phyloP scores from a whole-genome alignment of 1,140 invertebrate species.

The Lasioglossum albipes region DNA sequence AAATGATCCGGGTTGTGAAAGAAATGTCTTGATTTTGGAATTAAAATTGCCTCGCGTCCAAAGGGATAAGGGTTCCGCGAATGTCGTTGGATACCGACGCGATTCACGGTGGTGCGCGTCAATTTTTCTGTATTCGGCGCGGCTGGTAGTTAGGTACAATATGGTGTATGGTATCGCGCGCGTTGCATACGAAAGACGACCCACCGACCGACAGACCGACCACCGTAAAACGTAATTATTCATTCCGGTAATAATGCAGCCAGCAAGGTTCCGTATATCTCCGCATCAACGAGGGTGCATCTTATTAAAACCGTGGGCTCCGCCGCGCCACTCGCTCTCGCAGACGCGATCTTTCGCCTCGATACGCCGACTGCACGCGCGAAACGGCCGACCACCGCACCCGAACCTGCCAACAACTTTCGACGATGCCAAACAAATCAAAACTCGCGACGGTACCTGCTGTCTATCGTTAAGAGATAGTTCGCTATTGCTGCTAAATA shows the following conservation, averaged over 20 bases:
- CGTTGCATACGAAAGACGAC: conserved; percentile 55
- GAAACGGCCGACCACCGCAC: neutral
- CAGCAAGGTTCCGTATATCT: conserved; percentile 53
- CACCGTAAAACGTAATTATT: conserved; percentile 70
- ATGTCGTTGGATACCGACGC: neutral
- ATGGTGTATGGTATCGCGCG: conserved; percentile 16
- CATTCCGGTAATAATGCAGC: conserved; percentile 63
- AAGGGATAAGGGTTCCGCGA: no score
- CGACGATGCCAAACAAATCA: neutral
- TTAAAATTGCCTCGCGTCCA: no score
- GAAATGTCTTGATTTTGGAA: no score
- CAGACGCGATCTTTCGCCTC: neutral
- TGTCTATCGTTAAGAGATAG: no score
- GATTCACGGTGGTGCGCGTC: conserved; percentile 51
- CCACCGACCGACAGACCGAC: conserved; percentile 30
- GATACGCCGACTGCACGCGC: neutral
- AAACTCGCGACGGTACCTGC: neutral
- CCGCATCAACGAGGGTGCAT: conserved; percentile 70
- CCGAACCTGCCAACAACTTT: neutral
- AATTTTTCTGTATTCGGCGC: conserved; percentile 38
- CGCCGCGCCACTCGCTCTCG: neutral
- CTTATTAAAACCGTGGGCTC: conserved; percentile 64
- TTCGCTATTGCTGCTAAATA: no score
- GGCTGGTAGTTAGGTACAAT: conserved; percentile 1
- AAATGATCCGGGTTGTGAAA: no score